Evolutionary conservation across 2,888 invertebrate species (phyloP).

Genomic region (Lasiommata megera): DNA sequence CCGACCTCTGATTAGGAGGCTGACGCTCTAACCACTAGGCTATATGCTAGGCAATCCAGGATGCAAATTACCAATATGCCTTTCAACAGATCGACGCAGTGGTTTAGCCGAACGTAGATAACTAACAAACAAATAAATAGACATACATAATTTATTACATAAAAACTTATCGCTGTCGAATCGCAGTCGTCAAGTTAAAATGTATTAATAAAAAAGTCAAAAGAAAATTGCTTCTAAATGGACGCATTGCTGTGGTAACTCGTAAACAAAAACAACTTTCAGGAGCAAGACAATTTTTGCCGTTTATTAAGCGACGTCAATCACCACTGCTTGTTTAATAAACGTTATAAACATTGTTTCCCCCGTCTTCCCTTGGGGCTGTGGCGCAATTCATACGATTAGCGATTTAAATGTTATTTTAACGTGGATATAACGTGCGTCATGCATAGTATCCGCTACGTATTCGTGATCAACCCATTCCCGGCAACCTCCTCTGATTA

Average conservation of each 20-base stretch:
- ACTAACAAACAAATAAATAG: no score
- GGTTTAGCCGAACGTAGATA: no score
- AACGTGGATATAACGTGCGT: no score
- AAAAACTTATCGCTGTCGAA: not conserved
- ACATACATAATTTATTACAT: not conserved
- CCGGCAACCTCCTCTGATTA: no score
- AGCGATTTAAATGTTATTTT: conserved; percentile 3
- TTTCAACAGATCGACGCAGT: no score
- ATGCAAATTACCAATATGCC: no score
- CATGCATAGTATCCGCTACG: no score
- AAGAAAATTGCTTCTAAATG: conserved; percentile 12
- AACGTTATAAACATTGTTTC: conserved; percentile 62
- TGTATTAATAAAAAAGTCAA: not conserved
- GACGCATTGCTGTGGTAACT: conserved; percentile 21
- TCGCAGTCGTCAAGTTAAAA: not conserved
- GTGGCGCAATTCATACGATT: conserved; percentile 33
- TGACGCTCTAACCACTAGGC: no score
- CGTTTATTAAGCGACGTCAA: conserved; percentile 65
- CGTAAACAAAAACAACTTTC: conserved; percentile 38
- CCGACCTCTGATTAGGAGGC: no score
- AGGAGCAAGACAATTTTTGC: conserved; percentile 32
- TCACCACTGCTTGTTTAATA: conserved; percentile 62
- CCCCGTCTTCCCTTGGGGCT: conserved; percentile 43
- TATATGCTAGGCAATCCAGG: no score
- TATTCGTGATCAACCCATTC: no score